Evolutionary conservation across 2,113 vertebrate species (phyloP), one percentile per base, ranked within the genome.

Genomic region (Corythaixoides concolor): DNA sequence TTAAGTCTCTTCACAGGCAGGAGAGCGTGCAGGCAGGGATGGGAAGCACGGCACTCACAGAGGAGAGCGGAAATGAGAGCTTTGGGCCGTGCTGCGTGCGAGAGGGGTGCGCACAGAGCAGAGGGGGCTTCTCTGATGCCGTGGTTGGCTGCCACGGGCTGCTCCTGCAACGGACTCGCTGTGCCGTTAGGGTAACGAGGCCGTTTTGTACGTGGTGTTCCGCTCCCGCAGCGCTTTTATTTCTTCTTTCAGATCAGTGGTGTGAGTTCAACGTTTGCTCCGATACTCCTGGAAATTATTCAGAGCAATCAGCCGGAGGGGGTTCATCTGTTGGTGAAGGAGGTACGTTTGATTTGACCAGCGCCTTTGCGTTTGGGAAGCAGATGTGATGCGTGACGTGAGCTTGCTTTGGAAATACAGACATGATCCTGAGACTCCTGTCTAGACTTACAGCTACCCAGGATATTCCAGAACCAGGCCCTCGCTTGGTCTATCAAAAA

Each of bases 301-400:
- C 96, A 99, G 67, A 98, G 97, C 49, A 99, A 97, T 92, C 99
- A 99, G 92, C 99, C 99, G 2, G 99, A 99, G 90, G 99, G 99
- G 62, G 98, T 99, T 49, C 97, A 98, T 30, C 97, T 99, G 20
- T 89, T 97, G 20, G 84, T 99, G 67, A 98, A 97, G 41, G 98
- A 99, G 99, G 99, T 99, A 94, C 43, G 92, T 84, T 8, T 18
- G 0, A 16, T 66, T 52, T 85, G 45, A 47, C 22, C 30, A 8
- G 0, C 9, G 6, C n/a, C 22, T 52, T 59, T 28, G 58, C 41
- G 2, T 50, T 58, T 21, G 8, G 47, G n/a, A 62, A 53, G 41
- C 35, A 22, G 55, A 15, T 37, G 6, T 1, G 52, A 33, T 45
- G 41, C 1, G 0, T 33, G 72, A 22, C 8, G 3, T 28, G 37